Conservation (phyloP, 1,140 invertebrate genomes). For the Sinella curviseta region DNA sequence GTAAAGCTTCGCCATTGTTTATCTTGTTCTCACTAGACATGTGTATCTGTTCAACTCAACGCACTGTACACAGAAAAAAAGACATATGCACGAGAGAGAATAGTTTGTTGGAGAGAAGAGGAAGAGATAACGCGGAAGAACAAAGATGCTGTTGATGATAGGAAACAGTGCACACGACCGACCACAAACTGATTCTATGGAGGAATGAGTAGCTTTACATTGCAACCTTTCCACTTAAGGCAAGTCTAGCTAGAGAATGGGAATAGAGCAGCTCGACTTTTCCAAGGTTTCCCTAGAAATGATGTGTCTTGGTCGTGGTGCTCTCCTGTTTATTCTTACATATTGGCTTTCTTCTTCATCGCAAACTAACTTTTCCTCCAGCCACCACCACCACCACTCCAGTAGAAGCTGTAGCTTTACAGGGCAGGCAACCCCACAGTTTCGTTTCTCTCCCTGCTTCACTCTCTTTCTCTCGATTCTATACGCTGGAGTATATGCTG, state of each 20-base stretch:
- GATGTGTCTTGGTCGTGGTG: not conserved
- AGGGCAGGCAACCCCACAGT: not conserved
- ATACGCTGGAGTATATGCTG: not conserved
- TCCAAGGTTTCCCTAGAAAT: not conserved
- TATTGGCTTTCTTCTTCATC: not conserved
- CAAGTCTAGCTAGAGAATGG: not conserved
- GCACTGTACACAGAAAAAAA: no score
- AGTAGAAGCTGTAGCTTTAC: not conserved
- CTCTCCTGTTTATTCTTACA: not conserved
- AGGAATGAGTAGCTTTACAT: not conserved
- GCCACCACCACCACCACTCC: not conserved
- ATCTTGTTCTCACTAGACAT: no score
- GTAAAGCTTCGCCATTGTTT: no score
- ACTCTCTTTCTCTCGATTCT: not conserved
- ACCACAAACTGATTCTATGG: conserved; percentile 2
- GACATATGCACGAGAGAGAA: no score
- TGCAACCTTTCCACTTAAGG: conserved; percentile 3
- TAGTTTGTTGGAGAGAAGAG: no score
- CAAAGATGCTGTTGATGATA: no score
- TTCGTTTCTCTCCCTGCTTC: not conserved
- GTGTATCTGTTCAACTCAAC: no score
- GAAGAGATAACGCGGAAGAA: no score
- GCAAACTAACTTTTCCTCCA: not conserved
- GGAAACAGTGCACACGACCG: not conserved
- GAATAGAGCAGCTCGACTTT: not conserved